Conservation (phyloP, 2,113 vertebrate species). For the Phodopus roborovskii region DNA sequence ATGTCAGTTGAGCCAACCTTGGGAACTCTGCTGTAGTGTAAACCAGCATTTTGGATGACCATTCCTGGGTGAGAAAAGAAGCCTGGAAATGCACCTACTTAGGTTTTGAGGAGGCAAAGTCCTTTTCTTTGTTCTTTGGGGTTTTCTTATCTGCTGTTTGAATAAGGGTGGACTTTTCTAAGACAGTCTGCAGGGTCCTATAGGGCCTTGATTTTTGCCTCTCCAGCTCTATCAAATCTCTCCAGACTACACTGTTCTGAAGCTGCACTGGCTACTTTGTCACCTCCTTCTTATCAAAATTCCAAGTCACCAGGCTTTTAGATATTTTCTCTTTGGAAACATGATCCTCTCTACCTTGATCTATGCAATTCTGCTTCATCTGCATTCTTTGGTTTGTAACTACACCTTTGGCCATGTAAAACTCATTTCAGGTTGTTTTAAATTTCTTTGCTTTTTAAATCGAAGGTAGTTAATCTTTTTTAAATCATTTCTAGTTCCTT, state of each 20-base stretch:
- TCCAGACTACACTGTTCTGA: background rate
- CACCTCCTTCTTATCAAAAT: background rate
- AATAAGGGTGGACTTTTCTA: background rate
- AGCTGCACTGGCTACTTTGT: background rate
- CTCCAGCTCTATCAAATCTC: background rate
- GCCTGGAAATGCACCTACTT: background rate
- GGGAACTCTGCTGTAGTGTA: background rate
- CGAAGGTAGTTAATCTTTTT: background rate
- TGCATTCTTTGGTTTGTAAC: background rate
- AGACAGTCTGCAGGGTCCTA: background rate
- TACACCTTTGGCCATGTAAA: background rate
- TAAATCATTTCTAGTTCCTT: background rate
- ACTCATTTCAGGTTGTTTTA: background rate
- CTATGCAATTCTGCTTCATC: background rate
- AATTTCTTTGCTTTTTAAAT: background rate
- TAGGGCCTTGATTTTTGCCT: background rate
- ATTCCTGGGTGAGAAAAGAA: background rate
- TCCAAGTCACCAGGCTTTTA: background rate
- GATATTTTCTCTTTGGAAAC: background rate
- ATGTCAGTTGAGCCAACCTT: background rate
- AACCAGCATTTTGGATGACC: background rate
- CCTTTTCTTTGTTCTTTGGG: background rate
- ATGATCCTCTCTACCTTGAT: background rate
- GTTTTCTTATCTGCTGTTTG: background rate
- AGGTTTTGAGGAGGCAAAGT: background rate